phyloP scores from a whole-genome alignment of 2,797 vertebrate species.

The Sciurus carolinensis region DNA sequence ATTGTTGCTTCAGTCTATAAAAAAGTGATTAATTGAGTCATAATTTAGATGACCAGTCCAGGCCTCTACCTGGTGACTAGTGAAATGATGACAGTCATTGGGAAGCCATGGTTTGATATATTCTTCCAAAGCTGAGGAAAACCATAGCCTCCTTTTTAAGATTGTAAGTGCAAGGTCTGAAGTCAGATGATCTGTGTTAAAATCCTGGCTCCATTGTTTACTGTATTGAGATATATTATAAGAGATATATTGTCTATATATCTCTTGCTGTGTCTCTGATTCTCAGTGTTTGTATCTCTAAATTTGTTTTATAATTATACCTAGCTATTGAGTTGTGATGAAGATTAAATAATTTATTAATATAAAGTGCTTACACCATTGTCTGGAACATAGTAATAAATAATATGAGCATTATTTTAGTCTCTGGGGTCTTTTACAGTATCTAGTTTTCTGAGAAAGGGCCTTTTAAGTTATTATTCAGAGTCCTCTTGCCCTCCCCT shows the following conservation, averaged over 20 bases:
- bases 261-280: slow-evolving; percentile 19
- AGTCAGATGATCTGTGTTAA: slow-evolving; percentile 33
- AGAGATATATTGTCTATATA: neutral
- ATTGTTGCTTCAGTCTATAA: slow-evolving; percentile 35
- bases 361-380: neutral
- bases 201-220: neutral
- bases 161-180: neutral
- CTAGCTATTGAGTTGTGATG: neutral
- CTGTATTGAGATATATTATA: no score
- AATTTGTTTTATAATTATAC: slow-evolving; percentile 43
- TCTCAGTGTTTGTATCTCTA: neutral
- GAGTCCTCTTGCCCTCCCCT: neutral
- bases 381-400: neutral
- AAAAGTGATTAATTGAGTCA: slow-evolving; percentile 38
- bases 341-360: slow-evolving; percentile 30
- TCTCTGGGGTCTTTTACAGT: neutral
- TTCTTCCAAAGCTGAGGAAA: slow-evolving; percentile 30
- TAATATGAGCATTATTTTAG: slow-evolving; percentile 10
- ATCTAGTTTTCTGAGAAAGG: slow-evolving; percentile 35
- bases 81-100: slow-evolving; percentile 36
- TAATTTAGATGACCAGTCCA: slow-evolving; percentile 59
- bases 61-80: slow-evolving; percentile 30
- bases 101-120: slow-evolving; percentile 20
- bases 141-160: neutral
- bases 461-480: slow-evolving; percentile 1